Conservation (phyloP, 2,888 invertebrate species). For the Metallyticus violacea region DNA sequence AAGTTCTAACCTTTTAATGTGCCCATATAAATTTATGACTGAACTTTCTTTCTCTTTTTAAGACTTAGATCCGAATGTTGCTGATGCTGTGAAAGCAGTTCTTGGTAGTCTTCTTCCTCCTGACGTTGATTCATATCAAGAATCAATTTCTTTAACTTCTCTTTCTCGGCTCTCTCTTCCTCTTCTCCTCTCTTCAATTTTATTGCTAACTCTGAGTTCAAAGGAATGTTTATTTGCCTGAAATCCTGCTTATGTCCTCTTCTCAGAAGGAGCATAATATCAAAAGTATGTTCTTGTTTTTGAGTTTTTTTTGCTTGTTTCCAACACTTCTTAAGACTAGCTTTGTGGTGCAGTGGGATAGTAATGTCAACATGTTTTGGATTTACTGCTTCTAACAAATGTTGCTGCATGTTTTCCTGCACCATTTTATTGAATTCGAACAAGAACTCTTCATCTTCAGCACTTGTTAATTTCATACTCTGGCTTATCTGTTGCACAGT, state of each 20-base stretch:
- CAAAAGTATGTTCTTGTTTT: constrained; percentile 63
- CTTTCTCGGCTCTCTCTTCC: constrained; percentile 52
- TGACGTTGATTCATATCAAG: constrained; percentile 91
- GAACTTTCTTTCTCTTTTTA: constrained; percentile 63
- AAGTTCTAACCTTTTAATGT: neutral
- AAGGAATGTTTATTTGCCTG: constrained; percentile 85
- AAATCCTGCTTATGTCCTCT: constrained; percentile 93
- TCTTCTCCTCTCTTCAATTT: constrained; percentile 87
- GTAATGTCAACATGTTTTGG: constrained; percentile 87
- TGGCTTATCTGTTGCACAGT: neutral
- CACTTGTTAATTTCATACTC: neutral
- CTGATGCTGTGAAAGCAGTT: constrained; percentile 60
- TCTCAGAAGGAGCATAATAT: constrained; percentile 89
- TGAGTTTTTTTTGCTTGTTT: constrained; percentile 47
- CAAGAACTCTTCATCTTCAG: constrained; percentile 79
- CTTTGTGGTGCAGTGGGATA: constrained; percentile 78
- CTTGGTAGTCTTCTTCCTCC: constrained; percentile 84
- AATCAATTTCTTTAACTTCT: constrained; percentile 67
- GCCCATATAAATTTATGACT: neutral
- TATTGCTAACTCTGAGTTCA: constrained; percentile 81
- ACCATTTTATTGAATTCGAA: constrained; percentile 89
- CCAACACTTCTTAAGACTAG: constrained; percentile 74
- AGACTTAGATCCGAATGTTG: constrained; percentile 70
- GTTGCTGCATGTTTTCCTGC: constrained; percentile 83
- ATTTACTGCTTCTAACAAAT: constrained; percentile 75